Evolutionary conservation across 2,888 invertebrate genomes (phyloP), one percentile per base, ranked within the genome.

Genomic region (Acanthosepion pharaonis): DNA sequence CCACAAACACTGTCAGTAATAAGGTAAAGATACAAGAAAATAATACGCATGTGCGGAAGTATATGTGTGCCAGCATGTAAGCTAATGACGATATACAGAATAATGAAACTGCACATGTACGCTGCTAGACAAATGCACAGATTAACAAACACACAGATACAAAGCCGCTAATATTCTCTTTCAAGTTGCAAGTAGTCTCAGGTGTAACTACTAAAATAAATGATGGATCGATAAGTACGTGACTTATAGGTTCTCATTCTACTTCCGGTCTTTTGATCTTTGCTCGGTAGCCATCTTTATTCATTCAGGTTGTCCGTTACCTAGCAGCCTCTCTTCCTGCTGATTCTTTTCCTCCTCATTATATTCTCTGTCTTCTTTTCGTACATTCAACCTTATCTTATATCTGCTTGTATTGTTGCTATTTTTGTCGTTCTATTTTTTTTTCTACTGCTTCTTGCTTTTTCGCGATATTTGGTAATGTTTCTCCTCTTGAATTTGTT

Each of bases 121-220:
- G n/a, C n/a, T n/a, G 33, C 78, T 15, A 11, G 15, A n/a, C n/a
- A 78, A 15, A 78, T 11, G 15, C n/a, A n/a, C 78, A 78, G n/a
- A 59, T 59, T 59, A 59, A 78, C 78, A 78, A 15, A 78, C 78
- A 78, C 78, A n/a, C n/a, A 78, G n/a, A n/a, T n/a, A n/a, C 78
- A n/a, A 9, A 20, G n/a, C n/a, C 78, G 78, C 18, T 78, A 78
- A n/a, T 78, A 78, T 78, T 78, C 78, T n/a, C 78, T 78, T 78
- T 78, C 78, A 78, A 78, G 78, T 78, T 15, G 78, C 78, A 78
- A 78, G 78, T 78, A 78, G 78, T 78, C 78, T 78, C 78, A 78
- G 78, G 78, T 78, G 78, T 78, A 78, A 78, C 78, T 78, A 78
- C 78, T 78, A 78, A 78, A 78, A 78, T 78, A 78, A 78, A 78